Percentiles rank a stretch among this genome's conserved stretches.
Conservation (phyloP, 2,797 vertebrate species). For the Myotis daubentonii region DNA sequence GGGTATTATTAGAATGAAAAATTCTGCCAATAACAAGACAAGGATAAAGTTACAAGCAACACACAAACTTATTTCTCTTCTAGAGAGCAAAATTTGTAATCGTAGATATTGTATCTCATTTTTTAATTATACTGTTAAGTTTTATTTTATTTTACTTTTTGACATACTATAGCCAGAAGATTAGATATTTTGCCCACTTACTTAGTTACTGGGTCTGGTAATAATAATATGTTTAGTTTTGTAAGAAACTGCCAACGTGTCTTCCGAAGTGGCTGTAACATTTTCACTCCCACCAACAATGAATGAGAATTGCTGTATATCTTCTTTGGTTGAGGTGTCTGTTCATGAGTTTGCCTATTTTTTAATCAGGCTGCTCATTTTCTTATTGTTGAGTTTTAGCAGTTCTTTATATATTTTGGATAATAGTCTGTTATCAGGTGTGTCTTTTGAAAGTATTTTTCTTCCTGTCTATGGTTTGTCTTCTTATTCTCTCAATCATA, state of each 20-base stretch:
- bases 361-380: neutral
- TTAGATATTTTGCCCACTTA: neutral
- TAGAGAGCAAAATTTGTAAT: neutral
- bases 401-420: neutral
- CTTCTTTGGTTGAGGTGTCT: neutral
- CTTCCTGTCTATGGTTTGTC: neutral
- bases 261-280: neutral
- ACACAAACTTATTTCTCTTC: neutral
- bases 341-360: neutral
- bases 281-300: neutral
- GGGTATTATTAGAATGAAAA: neutral
- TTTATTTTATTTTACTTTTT: neutral
- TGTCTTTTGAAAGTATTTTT: constrained; percentile 32
- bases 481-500: neutral
- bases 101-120: neutral
- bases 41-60: neutral
- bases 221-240: neutral
- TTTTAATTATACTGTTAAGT: neutral
- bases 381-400: neutral
- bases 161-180: neutral
- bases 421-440: neutral
- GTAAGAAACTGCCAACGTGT: neutral
- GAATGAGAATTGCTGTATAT: neutral
- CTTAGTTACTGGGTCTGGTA: neutral
- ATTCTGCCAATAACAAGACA: neutral